Evolutionary conservation across 1,140 invertebrate species (phyloP).

Genomic region (Bombus picipes): DNA sequence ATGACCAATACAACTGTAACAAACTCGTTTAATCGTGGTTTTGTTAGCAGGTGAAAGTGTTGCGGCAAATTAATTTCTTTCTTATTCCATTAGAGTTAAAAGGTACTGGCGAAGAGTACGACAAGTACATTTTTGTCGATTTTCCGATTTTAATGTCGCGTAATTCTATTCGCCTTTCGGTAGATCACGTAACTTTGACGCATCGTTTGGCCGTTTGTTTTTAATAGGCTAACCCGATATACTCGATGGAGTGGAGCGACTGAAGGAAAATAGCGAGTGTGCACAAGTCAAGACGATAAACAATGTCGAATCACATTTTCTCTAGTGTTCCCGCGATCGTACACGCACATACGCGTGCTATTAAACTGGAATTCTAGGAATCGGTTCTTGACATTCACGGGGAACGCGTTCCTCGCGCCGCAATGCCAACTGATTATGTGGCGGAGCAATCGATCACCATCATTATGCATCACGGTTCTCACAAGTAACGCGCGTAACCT

Average conservation of each 20-base stretch:
- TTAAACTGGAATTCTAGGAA: slow-evolving; percentile 52
- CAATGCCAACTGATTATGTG: slow-evolving; percentile 45
- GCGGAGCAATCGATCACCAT: slow-evolving; percentile 39
- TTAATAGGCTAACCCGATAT: not conserved
- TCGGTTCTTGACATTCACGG: slow-evolving; percentile 56
- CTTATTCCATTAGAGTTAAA: no score
- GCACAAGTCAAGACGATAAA: not conserved
- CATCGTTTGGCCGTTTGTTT: not conserved
- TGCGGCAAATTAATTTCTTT: no score
- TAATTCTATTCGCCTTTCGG: no score
- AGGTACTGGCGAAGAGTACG: no score
- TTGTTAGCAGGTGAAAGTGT: not conserved
- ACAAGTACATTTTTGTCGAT: no score
- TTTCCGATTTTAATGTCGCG: no score
- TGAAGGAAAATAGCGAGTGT: not conserved
- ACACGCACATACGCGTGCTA: not conserved
- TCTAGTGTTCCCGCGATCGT: not conserved
- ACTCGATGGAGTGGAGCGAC: not conserved
- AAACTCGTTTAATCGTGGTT: not conserved
- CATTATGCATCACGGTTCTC: slow-evolving; percentile 47
- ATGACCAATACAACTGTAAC: not conserved
- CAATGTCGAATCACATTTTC: slow-evolving; percentile 10
- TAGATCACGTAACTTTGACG: no score
- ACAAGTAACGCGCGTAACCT: slow-evolving; percentile 40
- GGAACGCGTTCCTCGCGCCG: slow-evolving; percentile 28